A percentile compares a stretch with the other conserved stretches of the same genome.
These are phyloP conservation scores for Ascidia mentula DNA, from an alignment of 23 tunicate genomes.

Conservation along the genomic window DNA sequence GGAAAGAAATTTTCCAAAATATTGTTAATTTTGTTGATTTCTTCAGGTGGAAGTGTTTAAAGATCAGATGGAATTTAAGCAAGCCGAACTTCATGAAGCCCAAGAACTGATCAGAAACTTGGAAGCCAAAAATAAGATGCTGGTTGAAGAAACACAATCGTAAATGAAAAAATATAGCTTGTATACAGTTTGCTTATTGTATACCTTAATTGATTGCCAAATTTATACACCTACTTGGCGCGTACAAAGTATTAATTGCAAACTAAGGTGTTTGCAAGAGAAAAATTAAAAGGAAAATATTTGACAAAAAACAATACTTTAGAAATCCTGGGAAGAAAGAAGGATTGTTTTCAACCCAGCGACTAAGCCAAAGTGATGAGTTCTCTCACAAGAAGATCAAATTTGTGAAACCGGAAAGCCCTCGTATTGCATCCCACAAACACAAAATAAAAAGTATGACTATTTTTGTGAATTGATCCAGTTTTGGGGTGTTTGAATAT, in stretches of 20 bases:
- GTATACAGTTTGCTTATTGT: too few species aligned
- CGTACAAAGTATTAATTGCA: too few species aligned
- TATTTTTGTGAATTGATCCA: neutral
- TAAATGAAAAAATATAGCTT: neutral
- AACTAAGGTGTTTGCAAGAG: too few species aligned
- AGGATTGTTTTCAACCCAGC: neutral
- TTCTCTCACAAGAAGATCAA: neutral
- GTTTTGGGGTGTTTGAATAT: neutral
- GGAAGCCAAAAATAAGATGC: conserved; percentile 33
- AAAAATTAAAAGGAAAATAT: too few species aligned
- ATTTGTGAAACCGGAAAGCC: conserved; percentile 2
- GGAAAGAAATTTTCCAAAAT: too few species aligned
- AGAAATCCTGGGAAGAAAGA: too few species aligned
- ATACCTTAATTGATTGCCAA: too few species aligned
- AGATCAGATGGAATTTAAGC: conserved; percentile 67
- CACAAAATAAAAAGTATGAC: neutral
- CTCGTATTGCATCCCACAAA: neutral
- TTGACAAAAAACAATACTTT: too few species aligned
- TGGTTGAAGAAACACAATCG: conserved; percentile 17
- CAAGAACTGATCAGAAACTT: conserved; percentile 51
- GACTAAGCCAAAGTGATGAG: neutral
- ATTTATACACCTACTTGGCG: too few species aligned
- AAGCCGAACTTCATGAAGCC: conserved; percentile 74
- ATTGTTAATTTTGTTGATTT: too few species aligned
- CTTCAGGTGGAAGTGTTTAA: conserved; percentile 43